phyloP scores from a whole-genome alignment of 2,797 vertebrate genomes.

The Heteromormyrus szaboi region DNA sequence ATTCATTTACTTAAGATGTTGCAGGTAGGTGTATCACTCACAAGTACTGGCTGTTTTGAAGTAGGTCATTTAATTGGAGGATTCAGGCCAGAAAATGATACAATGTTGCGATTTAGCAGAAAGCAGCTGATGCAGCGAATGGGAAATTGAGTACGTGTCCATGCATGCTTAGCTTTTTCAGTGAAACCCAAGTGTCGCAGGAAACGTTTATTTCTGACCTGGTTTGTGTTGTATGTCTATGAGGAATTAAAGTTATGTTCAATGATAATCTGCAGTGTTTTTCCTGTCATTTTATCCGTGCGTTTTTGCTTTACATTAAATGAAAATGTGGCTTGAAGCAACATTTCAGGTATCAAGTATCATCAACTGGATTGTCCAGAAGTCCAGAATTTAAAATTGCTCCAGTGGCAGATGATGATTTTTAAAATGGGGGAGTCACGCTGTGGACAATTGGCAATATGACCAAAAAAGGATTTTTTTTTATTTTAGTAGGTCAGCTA shows the following conservation, averaged over 20 bases:
- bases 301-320: background rate
- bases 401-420: background rate
- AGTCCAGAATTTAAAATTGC: background rate
- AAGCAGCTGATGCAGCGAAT: background rate
- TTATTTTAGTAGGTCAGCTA: background rate
- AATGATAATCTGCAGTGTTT: background rate
- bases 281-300: background rate
- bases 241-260: background rate
- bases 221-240: background rate
- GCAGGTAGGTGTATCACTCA: background rate
- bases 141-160: background rate
- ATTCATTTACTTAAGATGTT: background rate
- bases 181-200: background rate
- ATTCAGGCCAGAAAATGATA: background rate
- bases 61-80: background rate
- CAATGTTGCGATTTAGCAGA: background rate
- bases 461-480: background rate
- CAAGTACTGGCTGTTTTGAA: background rate
- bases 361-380: background rate
- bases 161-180: background rate
- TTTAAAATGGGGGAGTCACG: background rate
- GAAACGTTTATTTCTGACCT: background rate
- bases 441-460: background rate
- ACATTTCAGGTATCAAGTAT: background rate
- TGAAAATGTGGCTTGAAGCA: background rate